Evolutionary conservation across 1,140 invertebrate genomes (phyloP), one percentile per base, ranked within the genome.

Genomic region (Ylistrum balloti): DNA sequence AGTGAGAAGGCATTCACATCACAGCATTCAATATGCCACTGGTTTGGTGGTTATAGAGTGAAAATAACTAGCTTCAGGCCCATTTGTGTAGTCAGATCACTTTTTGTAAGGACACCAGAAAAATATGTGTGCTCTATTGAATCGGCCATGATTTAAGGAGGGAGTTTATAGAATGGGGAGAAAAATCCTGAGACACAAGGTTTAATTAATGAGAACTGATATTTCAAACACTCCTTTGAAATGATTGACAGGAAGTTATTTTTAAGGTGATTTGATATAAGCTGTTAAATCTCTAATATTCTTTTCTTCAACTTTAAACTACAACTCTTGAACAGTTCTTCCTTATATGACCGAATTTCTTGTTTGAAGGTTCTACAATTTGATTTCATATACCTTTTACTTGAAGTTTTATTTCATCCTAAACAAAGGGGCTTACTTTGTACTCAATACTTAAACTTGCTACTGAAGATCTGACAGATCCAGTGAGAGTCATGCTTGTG

Each of bases 61-160:
- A 74, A 74, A 74, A 74, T 74, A n/a, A 74, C 56, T 74, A n/a
- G 56, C 56, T 74, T 74, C 56, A 74, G 56, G 56, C 56, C 22
- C 7, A 28, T 74, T 7, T n/a, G n/a, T 74, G 1, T 28, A 5
- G 56, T 28, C 56, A 74, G 28, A 74, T 74, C 56, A 74, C 56
- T 28, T 74, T n/a, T 9, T n/a, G 56, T 74, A 5, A 74, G 1
- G 56, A 9, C 22, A 74, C 56, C 5, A 7, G 22, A 74, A 9
- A 74, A 74, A n/a, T 9, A 17, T 5, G n/a, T 28, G 15, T 74
- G 56, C n/a, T n/a, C 2, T 74, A 74, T n/a, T 11, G 5, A 74
- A 11, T 5, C 15, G 28, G 22, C 11, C n/a, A 28, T 17, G 3
- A 17, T 74, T n/a, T 74, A 3, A 74, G 5, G 28, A 74, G 41